These are phyloP conservation scores for Chaetodon trifascialis DNA, from an alignment of 2,113 vertebrate species.

Conservation along the genomic window DNA sequence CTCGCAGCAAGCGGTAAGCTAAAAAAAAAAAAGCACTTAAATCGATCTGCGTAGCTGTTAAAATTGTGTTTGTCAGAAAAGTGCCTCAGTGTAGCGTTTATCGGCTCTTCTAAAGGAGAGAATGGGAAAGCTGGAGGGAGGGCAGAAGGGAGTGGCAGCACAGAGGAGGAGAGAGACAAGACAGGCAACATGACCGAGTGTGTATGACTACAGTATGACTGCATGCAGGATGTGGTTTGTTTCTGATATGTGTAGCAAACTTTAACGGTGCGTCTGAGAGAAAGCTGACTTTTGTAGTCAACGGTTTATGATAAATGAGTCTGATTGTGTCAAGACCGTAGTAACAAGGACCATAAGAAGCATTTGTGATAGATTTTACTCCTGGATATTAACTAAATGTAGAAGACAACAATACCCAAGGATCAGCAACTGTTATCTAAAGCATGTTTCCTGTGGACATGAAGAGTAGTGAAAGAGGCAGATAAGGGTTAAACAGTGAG, in stretches of 20 bases:
- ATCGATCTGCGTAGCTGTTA: not conserved
- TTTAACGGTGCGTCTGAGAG: not conserved
- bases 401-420: not conserved
- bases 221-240: constrained; percentile 19
- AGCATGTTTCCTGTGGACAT: not conserved
- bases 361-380: not conserved
- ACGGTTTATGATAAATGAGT: not conserved
- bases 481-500: constrained; percentile 66
- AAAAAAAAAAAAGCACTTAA: not conserved
- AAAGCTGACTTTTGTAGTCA: not conserved
- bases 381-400: not conserved
- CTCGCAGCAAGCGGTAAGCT: constrained; percentile 65
- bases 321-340: not conserved
- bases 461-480: constrained; percentile 21
- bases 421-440: not conserved
- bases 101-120: constrained; percentile 11
- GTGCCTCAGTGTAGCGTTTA: constrained; percentile 9
- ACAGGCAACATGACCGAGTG: constrained; percentile 1
- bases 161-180: constrained; percentile 37
- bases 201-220: constrained; percentile 24
- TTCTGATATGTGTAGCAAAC: constrained; percentile 14
- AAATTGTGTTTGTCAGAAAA: not conserved
- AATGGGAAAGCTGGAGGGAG: constrained; percentile 17
- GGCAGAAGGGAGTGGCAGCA: constrained; percentile 42
- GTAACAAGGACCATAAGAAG: not conserved